Evolutionary conservation across 2,888 invertebrate genomes (phyloP).

Genomic region (Bugulina stolonifera): DNA sequence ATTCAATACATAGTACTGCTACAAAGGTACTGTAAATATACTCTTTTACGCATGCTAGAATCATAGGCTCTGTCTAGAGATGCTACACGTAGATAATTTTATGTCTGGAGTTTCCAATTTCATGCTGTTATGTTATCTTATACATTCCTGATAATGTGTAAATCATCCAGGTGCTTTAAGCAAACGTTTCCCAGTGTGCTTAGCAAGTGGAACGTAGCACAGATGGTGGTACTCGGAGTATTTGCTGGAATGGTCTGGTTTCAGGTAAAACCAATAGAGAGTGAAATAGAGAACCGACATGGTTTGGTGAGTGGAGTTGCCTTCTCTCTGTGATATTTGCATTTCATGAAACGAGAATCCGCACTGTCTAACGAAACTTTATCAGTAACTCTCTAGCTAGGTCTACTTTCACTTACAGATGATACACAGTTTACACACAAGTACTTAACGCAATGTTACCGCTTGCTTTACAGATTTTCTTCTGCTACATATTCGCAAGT

Average conservation of each 20-base stretch:
- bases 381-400: no score
- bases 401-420: no score
- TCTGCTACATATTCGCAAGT: background rate
- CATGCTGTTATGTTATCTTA: background rate
- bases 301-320: constrained; percentile 6
- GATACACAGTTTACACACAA: background rate
- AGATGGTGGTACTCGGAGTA: background rate
- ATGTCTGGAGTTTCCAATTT: background rate
- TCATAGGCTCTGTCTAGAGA: background rate
- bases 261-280: background rate
- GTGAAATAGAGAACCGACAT: background rate
- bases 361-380: no score
- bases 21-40: constrained; percentile 8
- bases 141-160: background rate
- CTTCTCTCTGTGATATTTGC: no score
- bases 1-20: background rate
- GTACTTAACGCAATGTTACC: background rate
- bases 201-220: background rate
- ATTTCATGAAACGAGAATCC: no score
- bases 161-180: background rate
- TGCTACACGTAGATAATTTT: background rate
- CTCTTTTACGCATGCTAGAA: background rate
- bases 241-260: constrained; percentile 1
- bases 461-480: background rate
- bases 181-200: background rate